phyloP scores from a whole-genome alignment of 1,140 invertebrate genomes.

The Rhagoletis zephyria region DNA sequence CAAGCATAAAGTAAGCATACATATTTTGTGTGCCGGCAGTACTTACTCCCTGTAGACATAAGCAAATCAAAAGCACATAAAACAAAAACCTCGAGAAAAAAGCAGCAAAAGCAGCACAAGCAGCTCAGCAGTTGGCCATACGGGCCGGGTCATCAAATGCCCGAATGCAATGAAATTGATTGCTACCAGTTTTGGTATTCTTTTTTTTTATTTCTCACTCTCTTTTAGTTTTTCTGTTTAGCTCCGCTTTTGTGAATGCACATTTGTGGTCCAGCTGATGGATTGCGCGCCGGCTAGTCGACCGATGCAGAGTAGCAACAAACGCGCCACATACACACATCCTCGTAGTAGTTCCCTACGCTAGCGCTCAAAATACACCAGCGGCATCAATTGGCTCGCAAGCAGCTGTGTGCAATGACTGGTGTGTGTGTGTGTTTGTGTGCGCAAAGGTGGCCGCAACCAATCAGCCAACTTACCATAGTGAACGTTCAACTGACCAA shows the following conservation, averaged over 20 bases:
- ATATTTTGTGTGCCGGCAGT: not conserved
- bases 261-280: conserved; percentile 51
- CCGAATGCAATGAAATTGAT: conserved; percentile 55
- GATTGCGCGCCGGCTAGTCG: conserved; percentile 10
- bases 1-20: not conserved
- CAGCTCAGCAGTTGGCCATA: not conserved
- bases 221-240: not conserved
- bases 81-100: conserved; percentile 3
- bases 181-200: conserved; percentile 54
- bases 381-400: conserved; percentile 38
- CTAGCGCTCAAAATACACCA: not conserved
- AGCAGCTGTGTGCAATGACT: conserved; percentile 16
- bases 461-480: conserved; percentile 42
- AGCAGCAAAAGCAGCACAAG: not conserved
- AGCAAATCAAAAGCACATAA: conserved; percentile 50
- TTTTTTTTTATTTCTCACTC: not conserved
- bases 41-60: conserved; percentile 22
- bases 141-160: conserved; percentile 29
- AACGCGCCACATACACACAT: not conserved
- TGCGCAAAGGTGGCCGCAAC: not conserved
- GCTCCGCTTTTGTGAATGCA: conserved; percentile 9
- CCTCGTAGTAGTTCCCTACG: not conserved
- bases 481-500: conserved; percentile 37
- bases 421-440: not conserved
- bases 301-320: not conserved